Conservation (phyloP, 2,888 invertebrate genomes). For the Orchesellides sinensis region DNA sequence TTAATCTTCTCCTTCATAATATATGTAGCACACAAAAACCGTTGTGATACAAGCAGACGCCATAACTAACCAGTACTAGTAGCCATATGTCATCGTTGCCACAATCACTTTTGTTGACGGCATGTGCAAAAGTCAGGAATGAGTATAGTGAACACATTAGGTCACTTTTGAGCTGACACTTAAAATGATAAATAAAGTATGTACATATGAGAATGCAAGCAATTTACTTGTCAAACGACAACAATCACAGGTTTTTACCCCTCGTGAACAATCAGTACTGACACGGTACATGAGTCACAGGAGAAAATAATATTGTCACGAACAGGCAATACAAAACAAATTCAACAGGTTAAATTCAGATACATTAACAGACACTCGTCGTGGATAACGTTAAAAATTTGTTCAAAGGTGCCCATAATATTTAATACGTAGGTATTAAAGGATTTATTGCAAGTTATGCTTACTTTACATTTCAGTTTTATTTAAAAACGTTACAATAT, state of each 20-base stretch:
- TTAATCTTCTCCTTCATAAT: background rate
- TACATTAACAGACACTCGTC: too few species aligned
- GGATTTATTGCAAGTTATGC: too few species aligned
- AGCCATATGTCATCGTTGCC: too few species aligned
- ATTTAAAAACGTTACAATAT: too few species aligned
- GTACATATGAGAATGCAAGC: slow-evolving; percentile 23
- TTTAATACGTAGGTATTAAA: too few species aligned
- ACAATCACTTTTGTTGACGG: background rate
- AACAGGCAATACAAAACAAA: too few species aligned
- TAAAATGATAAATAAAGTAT: slow-evolving; percentile 32
- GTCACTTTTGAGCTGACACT: slow-evolving; percentile 34
- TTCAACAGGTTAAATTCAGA: too few species aligned
- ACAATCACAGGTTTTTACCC: slow-evolving; percentile 27
- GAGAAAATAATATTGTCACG: background rate
- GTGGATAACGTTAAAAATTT: too few species aligned
- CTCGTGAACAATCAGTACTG: slow-evolving; percentile 9
- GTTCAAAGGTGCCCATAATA: too few species aligned
- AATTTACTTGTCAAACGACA: slow-evolving; percentile 37
- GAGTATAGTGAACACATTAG: slow-evolving; percentile 23
- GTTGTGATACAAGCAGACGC: background rate
- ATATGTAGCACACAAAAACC: background rate
- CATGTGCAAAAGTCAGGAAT: background rate
- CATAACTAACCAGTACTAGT: background rate
- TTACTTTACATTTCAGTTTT: too few species aligned
- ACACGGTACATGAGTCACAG: background rate